These are phyloP conservation scores for Cerceris ruficornis DNA, from an alignment of 2,888 invertebrate genomes.

Conservation along the genomic window DNA sequence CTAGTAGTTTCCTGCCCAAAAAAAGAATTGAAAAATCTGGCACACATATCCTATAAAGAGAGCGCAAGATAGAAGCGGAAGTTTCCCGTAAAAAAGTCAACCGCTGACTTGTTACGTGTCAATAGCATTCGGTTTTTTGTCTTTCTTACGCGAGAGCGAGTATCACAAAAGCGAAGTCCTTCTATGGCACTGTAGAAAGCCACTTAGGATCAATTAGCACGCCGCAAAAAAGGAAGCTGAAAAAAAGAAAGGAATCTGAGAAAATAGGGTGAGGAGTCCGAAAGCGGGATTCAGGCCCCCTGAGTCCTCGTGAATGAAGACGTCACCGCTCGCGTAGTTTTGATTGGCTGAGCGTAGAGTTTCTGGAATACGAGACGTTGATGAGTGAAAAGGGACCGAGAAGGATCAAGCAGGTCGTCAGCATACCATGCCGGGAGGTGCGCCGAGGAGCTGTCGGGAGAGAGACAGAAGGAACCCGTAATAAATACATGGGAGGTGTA, in stretches of 20 bases:
- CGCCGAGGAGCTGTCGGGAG: slow-evolving; percentile 26
- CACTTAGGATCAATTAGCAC: slow-evolving; percentile 67
- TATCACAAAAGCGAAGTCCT: slow-evolving; percentile 10
- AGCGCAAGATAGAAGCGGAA: no score
- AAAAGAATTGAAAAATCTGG: no score
- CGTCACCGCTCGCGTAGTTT: slow-evolving; percentile 63
- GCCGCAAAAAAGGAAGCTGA: slow-evolving; percentile 37
- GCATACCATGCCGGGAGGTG: slow-evolving; percentile 9
- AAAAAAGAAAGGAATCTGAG: slow-evolving; percentile 31
- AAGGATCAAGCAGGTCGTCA: slow-evolving; percentile 30
- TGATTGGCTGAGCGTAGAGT: slow-evolving; percentile 59
- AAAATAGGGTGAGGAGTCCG: slow-evolving; percentile 13
- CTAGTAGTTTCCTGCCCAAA: no score
- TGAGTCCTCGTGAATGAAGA: slow-evolving; percentile 63
- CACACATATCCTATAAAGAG: no score
- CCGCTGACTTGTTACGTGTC: no score
- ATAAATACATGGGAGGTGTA: slow-evolving; percentile 71
- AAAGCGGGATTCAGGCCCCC: slow-evolving; percentile 32
- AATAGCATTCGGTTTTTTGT: background rate
- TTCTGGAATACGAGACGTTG: slow-evolving; percentile 69
- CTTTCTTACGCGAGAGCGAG: slow-evolving; percentile 7
- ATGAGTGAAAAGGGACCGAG: slow-evolving; percentile 60
- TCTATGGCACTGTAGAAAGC: slow-evolving; percentile 21
- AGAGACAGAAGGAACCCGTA: slow-evolving; percentile 54
- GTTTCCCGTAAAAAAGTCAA: no score